Evolutionary conservation across 1,140 invertebrate genomes (phyloP), one percentile per base, ranked within the genome.

Genomic region (silkworm (Bombyx mori)): DNA sequence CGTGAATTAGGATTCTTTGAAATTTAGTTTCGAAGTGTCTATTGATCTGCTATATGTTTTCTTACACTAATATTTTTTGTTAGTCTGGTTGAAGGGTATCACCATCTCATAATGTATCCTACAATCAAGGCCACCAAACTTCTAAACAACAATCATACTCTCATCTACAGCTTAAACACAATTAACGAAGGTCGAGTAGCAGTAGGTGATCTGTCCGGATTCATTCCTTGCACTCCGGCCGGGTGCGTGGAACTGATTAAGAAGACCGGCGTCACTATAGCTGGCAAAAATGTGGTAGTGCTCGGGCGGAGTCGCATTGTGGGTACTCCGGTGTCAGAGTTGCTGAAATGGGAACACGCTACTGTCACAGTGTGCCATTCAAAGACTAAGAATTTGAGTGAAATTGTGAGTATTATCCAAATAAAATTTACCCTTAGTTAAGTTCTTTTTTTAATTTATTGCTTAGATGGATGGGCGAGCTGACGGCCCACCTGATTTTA

Each of bases 301-400:
- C 79, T 99, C 47, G 98, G 98, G 4, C 90, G 98, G 63, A 99
- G 97, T 82, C 98, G 99, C 89, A 99, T 99, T 76, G 98, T 99
- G 6, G 98, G 98, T 26, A 96, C 97, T 0, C 98, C 98, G 1
- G 94, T 96, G 56, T 92, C 97, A 0, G 97, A 99, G 88, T 88
- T 99, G 8, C 90, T 99, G 7, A 96, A 98, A 82, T 99, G 98
- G 98, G 91, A 98, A 58, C 90, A 99, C 89, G 97, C 97, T 1
- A 99, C 98, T 3, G 97, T 99, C 1, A 99, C 97, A 7, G 91
- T 98, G 44, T 99, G 98, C 73, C 98, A 99, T 88, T 99, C 98
- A 0, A 95, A 92, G 88, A 99, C 98, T 0, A 92, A 92, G 69
- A 91, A 98, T 83, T 88, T 99, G 44, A 90, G 92, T 53, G 89